Conservation (phyloP, 1,140 invertebrate species). For the Trichogramma pretiosum region DNA sequence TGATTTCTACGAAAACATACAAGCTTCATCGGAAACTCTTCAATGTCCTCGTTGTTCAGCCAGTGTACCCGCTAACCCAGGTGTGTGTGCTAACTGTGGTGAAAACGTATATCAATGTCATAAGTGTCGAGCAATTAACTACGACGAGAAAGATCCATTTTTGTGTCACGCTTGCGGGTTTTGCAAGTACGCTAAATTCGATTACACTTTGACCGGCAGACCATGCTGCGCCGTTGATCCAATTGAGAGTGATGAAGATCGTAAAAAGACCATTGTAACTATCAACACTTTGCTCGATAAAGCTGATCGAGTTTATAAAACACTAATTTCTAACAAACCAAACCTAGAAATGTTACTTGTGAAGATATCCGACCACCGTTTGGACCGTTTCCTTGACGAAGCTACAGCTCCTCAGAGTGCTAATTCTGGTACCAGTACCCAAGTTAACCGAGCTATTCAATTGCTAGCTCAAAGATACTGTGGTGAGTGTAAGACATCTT, state of each 20-base stretch:
- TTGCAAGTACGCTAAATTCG: conserved; percentile 99
- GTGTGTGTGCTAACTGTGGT: conserved; percentile 94
- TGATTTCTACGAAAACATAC: conserved; percentile 88
- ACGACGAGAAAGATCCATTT: conserved; percentile 98
- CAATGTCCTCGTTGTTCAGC: conserved; percentile 94
- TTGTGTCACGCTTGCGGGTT: conserved; percentile 97
- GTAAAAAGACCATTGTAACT: conserved; percentile 85
- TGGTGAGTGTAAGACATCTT: conserved; percentile 86
- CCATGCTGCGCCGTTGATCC: conserved; percentile 93
- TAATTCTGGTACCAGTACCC: conserved; percentile 42
- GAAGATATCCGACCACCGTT: conserved; percentile 66
- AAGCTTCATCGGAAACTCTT: conserved; percentile 74
- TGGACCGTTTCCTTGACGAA: conserved; percentile 57
- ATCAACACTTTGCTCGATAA: conserved; percentile 88
- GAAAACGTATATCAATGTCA: conserved; percentile 99
- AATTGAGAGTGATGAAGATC: conserved; percentile 93
- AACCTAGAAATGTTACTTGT: conserved; percentile 74
- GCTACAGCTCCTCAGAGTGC: conserved; percentile 39
- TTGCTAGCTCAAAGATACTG: conserved; percentile 87
- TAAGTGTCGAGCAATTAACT: conserved; percentile 96
- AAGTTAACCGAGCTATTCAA: conserved; percentile 78
- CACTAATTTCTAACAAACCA: conserved; percentile 81
- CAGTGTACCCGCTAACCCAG: conserved; percentile 91
- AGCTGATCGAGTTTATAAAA: conserved; percentile 88
- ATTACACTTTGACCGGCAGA: conserved; percentile 82